These are phyloP conservation scores for Rhegmatorhina hoffmannsi DNA, from an alignment of 2,113 vertebrate genomes.

Conservation along the genomic window DNA sequence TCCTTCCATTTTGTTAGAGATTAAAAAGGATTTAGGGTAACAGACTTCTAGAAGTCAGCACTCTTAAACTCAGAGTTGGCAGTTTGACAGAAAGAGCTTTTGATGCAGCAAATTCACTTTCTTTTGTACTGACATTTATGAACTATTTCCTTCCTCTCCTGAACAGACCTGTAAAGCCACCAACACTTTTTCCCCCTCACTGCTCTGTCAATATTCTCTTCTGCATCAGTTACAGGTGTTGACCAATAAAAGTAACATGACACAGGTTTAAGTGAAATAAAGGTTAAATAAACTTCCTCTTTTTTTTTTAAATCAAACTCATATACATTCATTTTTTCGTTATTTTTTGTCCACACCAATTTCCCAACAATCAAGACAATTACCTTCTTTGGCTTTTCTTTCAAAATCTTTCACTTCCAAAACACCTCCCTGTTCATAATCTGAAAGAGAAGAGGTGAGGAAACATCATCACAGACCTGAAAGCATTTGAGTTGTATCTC, in stretches of 20 bases:
- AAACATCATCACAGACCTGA: neutral
- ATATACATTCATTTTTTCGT: neutral
- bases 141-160: neutral
- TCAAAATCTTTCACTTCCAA: constrained; percentile 89
- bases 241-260: neutral
- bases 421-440: constrained; percentile 83
- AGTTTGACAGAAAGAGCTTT: neutral
- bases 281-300: neutral
- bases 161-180: neutral
- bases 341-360: neutral
- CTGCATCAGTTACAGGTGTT: neutral
- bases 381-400: constrained; percentile 92
- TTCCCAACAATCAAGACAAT: constrained; percentile 31
- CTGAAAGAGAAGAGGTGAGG: constrained; percentile 75
- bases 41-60: neutral
- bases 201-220: neutral
- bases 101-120: neutral
- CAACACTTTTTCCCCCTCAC: neutral
- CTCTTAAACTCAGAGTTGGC: neutral
- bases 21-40: neutral
- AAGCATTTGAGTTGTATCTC: neutral
- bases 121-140: neutral
- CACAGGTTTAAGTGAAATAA: neutral
- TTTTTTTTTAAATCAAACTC: neutral
- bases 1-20: neutral